phyloP scores from a whole-genome alignment of 2,113 vertebrate genomes.

The Formicarius rufipectus region DNA sequence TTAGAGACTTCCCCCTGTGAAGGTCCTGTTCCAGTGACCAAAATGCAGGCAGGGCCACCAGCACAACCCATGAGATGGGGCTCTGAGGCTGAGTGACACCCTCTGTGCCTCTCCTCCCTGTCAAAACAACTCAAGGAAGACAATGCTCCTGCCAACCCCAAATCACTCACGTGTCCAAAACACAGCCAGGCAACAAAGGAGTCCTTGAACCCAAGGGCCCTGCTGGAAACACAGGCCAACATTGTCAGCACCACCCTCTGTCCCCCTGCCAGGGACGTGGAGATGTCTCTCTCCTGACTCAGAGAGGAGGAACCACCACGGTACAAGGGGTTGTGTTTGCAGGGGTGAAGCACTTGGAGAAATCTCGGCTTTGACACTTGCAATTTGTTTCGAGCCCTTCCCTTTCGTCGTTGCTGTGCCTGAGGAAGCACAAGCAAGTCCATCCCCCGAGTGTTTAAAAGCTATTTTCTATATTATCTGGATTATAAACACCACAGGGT shows the following conservation, averaged over 20 bases:
- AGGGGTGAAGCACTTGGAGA: neutral
- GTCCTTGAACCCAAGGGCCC: constrained; percentile 39
- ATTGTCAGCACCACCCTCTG: constrained; percentile 42
- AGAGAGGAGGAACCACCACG: constrained; percentile 33
- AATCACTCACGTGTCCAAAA: constrained; percentile 40
- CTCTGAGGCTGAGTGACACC: neutral
- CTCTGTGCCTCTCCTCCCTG: constrained; percentile 6
- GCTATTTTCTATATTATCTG: neutral
- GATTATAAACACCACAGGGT: neutral
- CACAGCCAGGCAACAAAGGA: constrained; percentile 51
- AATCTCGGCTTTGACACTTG: neutral
- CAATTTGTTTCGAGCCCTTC: neutral
- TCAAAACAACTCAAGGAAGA: neutral
- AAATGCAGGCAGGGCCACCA: neutral
- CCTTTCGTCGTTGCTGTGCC: neutral
- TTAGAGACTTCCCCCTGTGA: neutral
- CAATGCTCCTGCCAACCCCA: neutral
- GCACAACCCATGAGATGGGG: neutral
- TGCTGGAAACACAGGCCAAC: constrained; percentile 43
- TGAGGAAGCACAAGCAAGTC: neutral
- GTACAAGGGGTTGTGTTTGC: neutral
- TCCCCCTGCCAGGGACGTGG: constrained; percentile 53
- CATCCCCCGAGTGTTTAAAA: neutral
- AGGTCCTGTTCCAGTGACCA: neutral
- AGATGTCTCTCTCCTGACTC: constrained; percentile 71